Base-by-base conservation (phyloP, 1,140 invertebrate species). In the Hypsibius dujardini region DNA sequence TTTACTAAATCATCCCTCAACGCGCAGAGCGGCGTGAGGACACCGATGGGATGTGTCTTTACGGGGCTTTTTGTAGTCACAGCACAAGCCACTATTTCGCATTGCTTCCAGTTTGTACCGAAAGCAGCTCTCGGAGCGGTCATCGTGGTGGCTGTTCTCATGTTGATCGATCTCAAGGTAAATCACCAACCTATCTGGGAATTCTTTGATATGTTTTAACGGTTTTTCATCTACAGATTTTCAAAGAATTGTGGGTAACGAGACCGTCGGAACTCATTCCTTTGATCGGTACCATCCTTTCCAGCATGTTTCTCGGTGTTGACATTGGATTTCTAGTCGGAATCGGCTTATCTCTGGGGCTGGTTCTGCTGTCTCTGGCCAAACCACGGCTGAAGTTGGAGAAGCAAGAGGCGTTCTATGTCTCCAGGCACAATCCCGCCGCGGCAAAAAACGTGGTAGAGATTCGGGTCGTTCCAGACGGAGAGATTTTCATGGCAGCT, bases 81-180 rank as follows among this genome's bases (percentile, higher is more conserved):
- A 7, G 62, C 62, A 7, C 62, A 67, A 67, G 12, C 42, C 42
- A 67, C 62, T 3, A 67, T 67, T 3, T 12, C 62, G 12, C 62
- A 12, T 7, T 12, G 12, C 62, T 67, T 67, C 62, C 42, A 42
- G 3, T 67, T 15, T 42, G 62, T 67, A 7, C 62, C 62, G 0
- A 67, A 67, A 67, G 62, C 62, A 45, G 62, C 62, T 42, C 45
- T 67, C 3, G 62, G 62, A 7, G 62, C 62, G 3, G 62, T 67
- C 12, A 67, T 67, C 62, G 12, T 67, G 3, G 62, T 67, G 62
- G 12, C 62, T 3, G 62, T 67, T 3, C 12, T 67, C 3, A 67
- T 67, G 12, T 45, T 67, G 12, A 15, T 67, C 12, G 62, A 67
- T 42, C 3, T 67, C 42, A 67, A 67, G 42, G 28, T 28, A 28